Percentiles rank a stretch among this genome's conserved stretches.
phyloP scores from a whole-genome alignment of 1,140 invertebrate genomes.

The Atta cephalotes region DNA sequence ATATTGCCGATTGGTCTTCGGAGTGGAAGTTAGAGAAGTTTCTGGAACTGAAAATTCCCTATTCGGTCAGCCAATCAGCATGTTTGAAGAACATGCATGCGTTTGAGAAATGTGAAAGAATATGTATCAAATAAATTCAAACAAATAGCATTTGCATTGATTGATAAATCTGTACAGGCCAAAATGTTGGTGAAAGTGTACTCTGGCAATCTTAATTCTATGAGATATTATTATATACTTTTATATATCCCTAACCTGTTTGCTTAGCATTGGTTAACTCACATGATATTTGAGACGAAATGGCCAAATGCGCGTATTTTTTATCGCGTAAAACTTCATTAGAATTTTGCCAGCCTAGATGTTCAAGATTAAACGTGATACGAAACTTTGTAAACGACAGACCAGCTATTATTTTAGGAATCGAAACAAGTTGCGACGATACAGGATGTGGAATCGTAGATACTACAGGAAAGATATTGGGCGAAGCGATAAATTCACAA shows the following conservation, averaged over 20 bases:
- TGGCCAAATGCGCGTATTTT: neutral
- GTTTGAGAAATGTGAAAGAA: neutral
- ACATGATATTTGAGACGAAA: neutral
- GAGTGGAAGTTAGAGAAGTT: too few relatives aligned
- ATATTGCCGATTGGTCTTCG: neutral
- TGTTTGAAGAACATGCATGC: neutral
- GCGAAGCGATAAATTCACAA: conserved; percentile 93
- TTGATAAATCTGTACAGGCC: neutral
- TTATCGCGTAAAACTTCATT: neutral
- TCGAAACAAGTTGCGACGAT: conserved; percentile 99
- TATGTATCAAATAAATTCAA: neutral
- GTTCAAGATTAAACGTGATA: neutral
- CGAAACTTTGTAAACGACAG: conserved; percentile 13
- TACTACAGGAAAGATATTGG: conserved; percentile 90
- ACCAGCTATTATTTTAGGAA: conserved; percentile 90
- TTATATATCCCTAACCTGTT: neutral
- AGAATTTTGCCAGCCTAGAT: neutral
- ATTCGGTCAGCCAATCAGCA: neutral
- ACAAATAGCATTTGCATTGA: neutral
- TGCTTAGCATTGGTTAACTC: neutral
- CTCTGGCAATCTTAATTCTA: neutral
- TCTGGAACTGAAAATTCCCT: neutral
- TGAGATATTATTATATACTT: neutral
- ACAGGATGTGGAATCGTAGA: conserved; percentile 96
- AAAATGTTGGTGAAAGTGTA: neutral